Percentiles rank a stretch among this genome's conserved stretches.
Evolutionary conservation across 2,113 vertebrate species (phyloP).

Genomic region (Piprites chloris): DNA sequence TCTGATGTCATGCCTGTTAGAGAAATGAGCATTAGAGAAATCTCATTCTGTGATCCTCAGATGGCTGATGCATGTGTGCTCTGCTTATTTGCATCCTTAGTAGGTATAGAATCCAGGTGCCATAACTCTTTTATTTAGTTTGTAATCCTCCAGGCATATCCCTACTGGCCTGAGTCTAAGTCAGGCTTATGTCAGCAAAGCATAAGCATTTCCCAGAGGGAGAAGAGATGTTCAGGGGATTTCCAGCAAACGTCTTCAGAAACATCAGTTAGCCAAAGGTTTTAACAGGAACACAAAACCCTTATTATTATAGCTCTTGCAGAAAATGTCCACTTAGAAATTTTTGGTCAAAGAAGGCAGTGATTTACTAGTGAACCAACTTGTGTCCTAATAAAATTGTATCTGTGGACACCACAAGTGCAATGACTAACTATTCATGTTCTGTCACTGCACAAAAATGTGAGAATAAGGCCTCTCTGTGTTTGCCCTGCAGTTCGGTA

Average conservation of each 20-base stretch:
- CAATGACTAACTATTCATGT: not conserved
- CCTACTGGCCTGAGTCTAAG: not conserved
- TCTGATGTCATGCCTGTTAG: not conserved
- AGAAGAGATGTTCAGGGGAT: not conserved
- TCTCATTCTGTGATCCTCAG: not conserved
- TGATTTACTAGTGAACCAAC: not conserved
- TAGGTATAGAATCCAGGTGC: not conserved
- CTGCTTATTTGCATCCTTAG: not conserved
- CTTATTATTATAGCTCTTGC: not conserved
- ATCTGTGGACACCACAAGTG: not conserved
- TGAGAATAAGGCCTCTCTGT: not conserved
- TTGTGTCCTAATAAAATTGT: not conserved
- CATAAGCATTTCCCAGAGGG: not conserved
- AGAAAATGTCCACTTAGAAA: not conserved
- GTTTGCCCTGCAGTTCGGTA: not conserved
- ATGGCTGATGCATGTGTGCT: not conserved
- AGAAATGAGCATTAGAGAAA: slow-evolving; percentile 9
- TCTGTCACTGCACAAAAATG: not conserved
- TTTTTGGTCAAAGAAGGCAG: not conserved
- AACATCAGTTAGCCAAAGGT: not conserved
- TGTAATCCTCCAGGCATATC: not conserved
- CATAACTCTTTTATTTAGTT: not conserved
- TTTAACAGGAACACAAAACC: not conserved
- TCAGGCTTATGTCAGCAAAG: not conserved
- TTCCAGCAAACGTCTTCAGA: not conserved